Base-by-base conservation (phyloP, 2,888 invertebrate genomes). In the Tenthredo livida region DNA sequence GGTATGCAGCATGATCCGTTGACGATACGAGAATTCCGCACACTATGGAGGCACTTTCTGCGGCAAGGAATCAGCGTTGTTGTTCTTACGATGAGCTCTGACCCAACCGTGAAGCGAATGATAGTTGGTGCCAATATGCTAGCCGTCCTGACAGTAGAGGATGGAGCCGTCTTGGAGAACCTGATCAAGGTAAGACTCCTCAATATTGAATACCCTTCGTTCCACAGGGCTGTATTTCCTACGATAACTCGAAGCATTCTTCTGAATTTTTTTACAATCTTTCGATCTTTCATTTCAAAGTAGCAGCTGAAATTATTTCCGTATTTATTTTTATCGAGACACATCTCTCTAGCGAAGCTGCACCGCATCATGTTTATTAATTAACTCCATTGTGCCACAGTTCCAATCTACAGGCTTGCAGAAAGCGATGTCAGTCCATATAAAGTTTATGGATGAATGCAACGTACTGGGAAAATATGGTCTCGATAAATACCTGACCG, bases 91-190 rank as follows among this genome's bases (percentile, higher is more conserved):
- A 90, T 93, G 33, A 88, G 86, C 84, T 85, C 87, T 29, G 89
- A 92, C 87, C 89, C 89, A 0, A 86, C 88, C 1, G 89, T 90
- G 33, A 90, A 92, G 85, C 90, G 91, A 1, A 88, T 91, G 80
- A 87, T 94, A 6, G 93, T 91, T 0, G 94, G 92, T 12, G 80
- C 90, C 3, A 94, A 94, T 86, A 86, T 91, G 50, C 84, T 92
- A 1, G 88, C 86, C 15, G 40, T 90, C 0, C 83, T 72, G 7
- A 65, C 85, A 0, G 88, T 89, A 29, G 87, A 87, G 37, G 73
- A 88, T 2, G 84, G 7, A 72, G 21, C n/a, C 2, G 40, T n/a
- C 10, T 40, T 72, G 1, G 40, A 72, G 15, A 40, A n/a, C 43
- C n/a, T 72, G 43, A 72, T 9, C 43, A 40, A 72, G 72, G 72